Conservation (phyloP, 1,140 invertebrate genomes). For the Brachionus koreanus region DNA sequence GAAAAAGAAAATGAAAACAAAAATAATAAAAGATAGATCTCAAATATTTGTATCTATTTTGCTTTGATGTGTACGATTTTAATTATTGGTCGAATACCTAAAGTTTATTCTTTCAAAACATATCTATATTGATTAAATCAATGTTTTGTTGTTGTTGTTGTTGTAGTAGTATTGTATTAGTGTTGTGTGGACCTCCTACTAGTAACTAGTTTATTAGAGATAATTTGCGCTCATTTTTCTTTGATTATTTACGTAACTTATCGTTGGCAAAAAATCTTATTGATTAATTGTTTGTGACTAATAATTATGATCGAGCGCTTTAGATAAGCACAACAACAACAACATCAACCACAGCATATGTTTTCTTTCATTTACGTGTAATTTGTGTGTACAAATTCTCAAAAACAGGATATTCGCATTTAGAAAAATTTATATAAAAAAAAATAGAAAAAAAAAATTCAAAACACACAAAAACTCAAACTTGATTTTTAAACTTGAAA, state of each 20-base stretch:
- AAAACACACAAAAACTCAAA: not conserved
- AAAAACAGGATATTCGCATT: not conserved
- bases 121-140: constrained; percentile 12
- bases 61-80: not conserved
- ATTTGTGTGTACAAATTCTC: not conserved
- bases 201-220: not conserved
- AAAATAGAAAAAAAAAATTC: not conserved
- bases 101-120: constrained; percentile 22
- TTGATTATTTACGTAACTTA: constrained; percentile 37
- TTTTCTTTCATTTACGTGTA: not conserved
- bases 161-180: too few species aligned
- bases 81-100: constrained; percentile 37
- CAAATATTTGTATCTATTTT: constrained; percentile 8
- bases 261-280: not conserved
- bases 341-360: not conserved
- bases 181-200: not conserved
- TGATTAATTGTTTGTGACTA: constrained; percentile 43
- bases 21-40: not conserved
- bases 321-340: too few species aligned
- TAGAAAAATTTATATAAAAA: not conserved
- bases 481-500: not conserved
- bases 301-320: constrained; percentile 18
- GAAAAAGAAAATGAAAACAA: too few species aligned
- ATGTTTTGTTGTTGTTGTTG: not conserved
- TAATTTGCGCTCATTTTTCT: not conserved